These are phyloP conservation scores for Platysteira castanea DNA, from an alignment of 2,113 vertebrate genomes.

Conservation along the genomic window DNA sequence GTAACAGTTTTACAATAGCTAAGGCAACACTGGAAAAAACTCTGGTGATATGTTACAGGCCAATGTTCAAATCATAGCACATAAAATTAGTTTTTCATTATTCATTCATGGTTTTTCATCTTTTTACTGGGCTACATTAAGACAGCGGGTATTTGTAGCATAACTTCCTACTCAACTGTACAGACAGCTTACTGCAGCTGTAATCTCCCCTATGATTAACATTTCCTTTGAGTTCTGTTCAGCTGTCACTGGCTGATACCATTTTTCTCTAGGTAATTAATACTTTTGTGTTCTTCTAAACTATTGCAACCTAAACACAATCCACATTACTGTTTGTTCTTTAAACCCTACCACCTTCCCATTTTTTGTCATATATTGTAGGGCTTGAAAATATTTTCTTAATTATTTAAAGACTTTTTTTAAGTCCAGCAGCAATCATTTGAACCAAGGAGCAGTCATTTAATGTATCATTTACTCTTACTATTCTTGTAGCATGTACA, in stretches of 20 bases:
- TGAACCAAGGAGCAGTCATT: not conserved
- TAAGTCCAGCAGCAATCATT: not conserved
- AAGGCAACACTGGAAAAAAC: not conserved
- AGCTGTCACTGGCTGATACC: not conserved
- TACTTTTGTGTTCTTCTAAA: not conserved
- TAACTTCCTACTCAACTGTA: not conserved
- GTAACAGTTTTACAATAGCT: not conserved
- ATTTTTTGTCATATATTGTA: not conserved
- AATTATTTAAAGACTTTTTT: not conserved
- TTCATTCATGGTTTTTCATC: not conserved
- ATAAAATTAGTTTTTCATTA: not conserved
- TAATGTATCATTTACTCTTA: not conserved
- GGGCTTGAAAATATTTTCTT: not conserved
- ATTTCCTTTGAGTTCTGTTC: not conserved
- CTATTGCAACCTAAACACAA: not conserved
- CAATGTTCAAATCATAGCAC: not conserved
- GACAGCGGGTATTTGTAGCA: not conserved
- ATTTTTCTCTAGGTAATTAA: not conserved
- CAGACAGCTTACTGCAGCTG: not conserved
- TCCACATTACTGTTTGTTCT: not conserved
- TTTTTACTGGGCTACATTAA: not conserved
- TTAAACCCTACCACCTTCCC: not conserved
- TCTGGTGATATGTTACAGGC: rapidly evolving
- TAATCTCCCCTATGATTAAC: not conserved
- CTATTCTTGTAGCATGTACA: not conserved